Evolutionary conservation across 2,113 vertebrate species (phyloP).

Genomic region (Sylvia atricapilla): DNA sequence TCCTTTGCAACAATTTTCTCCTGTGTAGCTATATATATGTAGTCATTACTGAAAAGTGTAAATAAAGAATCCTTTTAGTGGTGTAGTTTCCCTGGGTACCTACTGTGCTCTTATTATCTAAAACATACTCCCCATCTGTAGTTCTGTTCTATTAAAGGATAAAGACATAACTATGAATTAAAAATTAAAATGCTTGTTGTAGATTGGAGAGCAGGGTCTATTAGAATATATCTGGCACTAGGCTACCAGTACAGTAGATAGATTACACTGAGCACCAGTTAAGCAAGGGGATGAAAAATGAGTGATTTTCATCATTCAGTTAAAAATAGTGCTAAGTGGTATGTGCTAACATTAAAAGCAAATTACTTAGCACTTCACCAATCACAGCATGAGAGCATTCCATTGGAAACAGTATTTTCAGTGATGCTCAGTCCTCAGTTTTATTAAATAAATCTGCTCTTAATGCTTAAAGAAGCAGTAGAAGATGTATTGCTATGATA

Average conservation of each 20-base stretch:
- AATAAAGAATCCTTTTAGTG: slow-evolving; percentile 69
- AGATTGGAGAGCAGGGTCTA: slow-evolving; percentile 65
- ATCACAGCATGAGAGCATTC: slow-evolving; percentile 72
- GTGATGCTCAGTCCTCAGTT: slow-evolving; percentile 60
- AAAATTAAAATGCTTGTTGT: slow-evolving; percentile 71
- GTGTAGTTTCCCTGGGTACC: slow-evolving; percentile 67
- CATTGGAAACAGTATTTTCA: slow-evolving; percentile 64
- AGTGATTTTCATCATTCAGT: slow-evolving; percentile 75
- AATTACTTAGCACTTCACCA: slow-evolving; percentile 81
- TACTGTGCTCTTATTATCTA: slow-evolving; percentile 69
- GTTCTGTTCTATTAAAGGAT: slow-evolving; percentile 69
- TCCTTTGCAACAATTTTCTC: slow-evolving; percentile 57
- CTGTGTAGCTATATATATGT: slow-evolving; percentile 49
- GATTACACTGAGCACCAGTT: slow-evolving; percentile 67
- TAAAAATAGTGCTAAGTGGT: slow-evolving; percentile 78
- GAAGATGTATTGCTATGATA: background rate
- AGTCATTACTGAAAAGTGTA: slow-evolving; percentile 71
- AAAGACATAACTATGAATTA: slow-evolving; percentile 74
- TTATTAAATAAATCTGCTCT: slow-evolving; percentile 77
- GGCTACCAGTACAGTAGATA: slow-evolving; percentile 67
- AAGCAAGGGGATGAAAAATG: slow-evolving; percentile 77
- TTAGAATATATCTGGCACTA: slow-evolving; percentile 53
- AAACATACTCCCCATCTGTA: slow-evolving; percentile 67
- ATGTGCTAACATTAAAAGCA: slow-evolving; percentile 77
- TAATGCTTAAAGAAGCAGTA: slow-evolving; percentile 64